phyloP scores from a whole-genome alignment of 2,797 vertebrate genomes.

The Taeniopygia guttata region DNA sequence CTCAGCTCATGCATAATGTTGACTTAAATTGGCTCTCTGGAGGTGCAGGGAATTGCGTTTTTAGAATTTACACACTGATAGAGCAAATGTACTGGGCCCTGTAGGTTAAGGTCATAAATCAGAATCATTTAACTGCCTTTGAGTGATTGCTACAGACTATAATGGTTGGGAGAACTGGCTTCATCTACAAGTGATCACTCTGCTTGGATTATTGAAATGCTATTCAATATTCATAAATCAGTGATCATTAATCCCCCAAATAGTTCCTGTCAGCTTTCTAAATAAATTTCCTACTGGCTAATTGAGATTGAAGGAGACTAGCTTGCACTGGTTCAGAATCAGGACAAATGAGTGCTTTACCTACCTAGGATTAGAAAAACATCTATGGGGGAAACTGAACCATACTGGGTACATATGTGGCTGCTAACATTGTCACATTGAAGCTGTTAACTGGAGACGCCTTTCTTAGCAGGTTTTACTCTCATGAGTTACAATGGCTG shows the following conservation, averaged over 20 bases:
- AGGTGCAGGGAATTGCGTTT: slow-evolving; percentile 74
- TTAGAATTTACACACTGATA: slow-evolving; percentile 79
- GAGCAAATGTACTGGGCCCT: slow-evolving; percentile 77
- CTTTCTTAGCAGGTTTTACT: background rate
- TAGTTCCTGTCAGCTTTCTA: slow-evolving; percentile 78
- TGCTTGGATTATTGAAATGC: slow-evolving; percentile 75
- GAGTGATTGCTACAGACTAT: slow-evolving; percentile 76
- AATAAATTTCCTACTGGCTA: slow-evolving; percentile 79
- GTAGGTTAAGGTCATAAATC: slow-evolving; percentile 85
- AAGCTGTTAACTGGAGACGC: background rate
- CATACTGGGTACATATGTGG: background rate
- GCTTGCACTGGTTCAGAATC: slow-evolving; percentile 34
- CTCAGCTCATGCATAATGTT: slow-evolving; percentile 82
- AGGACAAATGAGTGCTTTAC: slow-evolving; percentile 57
- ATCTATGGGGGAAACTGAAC: background rate
- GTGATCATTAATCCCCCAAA: slow-evolving; percentile 81
- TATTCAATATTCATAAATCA: slow-evolving; percentile 84
- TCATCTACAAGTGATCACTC: slow-evolving; percentile 70
- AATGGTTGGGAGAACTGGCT: slow-evolving; percentile 65
- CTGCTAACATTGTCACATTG: background rate
- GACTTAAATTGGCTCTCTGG: slow-evolving; percentile 80
- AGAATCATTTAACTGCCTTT: slow-evolving; percentile 80
- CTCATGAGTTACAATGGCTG: background rate
- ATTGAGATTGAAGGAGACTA: slow-evolving; percentile 81
- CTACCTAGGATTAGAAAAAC: slow-evolving; percentile 2